phyloP scores from a whole-genome alignment of 2,113 vertebrate genomes.

The Raphicerus campestris region DNA sequence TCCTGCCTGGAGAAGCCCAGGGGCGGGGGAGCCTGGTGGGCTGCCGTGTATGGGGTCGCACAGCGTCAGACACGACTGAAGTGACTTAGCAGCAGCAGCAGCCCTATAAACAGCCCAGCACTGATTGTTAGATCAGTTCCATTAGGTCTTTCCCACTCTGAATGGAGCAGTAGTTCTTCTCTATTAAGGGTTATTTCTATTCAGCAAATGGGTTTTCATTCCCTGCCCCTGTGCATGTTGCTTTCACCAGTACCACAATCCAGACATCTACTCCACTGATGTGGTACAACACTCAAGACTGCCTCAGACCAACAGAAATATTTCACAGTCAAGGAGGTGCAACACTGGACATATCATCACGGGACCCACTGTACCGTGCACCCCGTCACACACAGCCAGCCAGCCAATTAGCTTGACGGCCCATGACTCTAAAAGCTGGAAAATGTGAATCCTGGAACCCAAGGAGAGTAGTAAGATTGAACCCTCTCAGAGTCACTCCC shows the following conservation, averaged over 20 bases:
- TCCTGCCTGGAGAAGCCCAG: too few relatives aligned
- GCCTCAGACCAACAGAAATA: background rate
- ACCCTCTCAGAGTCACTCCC: background rate
- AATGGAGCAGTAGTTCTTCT: background rate
- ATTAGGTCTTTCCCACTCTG: background rate
- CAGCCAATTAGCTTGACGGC: background rate
- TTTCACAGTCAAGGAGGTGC: background rate
- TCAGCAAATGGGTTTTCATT: background rate
- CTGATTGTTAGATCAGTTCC: background rate
- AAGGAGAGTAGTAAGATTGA: background rate
- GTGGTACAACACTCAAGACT: background rate
- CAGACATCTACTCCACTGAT: background rate
- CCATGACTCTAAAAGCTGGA: background rate
- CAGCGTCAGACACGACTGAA: too few relatives aligned
- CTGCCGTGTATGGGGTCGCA: too few relatives aligned
- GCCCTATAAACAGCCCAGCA: background rate
- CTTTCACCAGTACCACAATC: background rate
- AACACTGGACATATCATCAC: background rate
- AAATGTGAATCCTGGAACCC: background rate
- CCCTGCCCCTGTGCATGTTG: background rate
- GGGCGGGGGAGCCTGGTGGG: too few relatives aligned
- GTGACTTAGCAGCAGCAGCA: too few relatives aligned
- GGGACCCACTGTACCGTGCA: background rate
- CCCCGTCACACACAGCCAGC: background rate
- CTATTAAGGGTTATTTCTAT: background rate